phyloP scores from a whole-genome alignment of 2,888 invertebrate species.

The Phoenoteleia sp. region DNA sequence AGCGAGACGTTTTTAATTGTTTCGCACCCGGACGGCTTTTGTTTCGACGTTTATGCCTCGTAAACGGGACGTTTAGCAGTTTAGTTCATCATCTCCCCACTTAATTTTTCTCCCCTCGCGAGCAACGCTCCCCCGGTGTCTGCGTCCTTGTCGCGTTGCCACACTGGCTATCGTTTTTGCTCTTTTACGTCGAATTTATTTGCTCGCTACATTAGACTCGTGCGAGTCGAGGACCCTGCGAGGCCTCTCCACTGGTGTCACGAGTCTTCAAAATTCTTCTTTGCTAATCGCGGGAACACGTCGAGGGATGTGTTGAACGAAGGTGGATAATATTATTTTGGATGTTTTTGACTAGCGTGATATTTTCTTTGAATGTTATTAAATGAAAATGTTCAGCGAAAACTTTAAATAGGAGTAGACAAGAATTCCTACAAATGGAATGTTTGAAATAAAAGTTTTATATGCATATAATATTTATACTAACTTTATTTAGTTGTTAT shows the following conservation, averaged over 20 bases:
- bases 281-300: constrained; percentile 27
- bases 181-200: constrained; percentile 60
- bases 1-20: constrained; percentile 86
- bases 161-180: constrained; percentile 55
- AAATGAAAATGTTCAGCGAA: too few relatives aligned
- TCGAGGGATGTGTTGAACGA: constrained; percentile 36
- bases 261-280: constrained; percentile 63
- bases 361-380: too few relatives aligned
- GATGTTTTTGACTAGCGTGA: constrained; percentile 13
- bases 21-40: constrained; percentile 85
- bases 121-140: constrained; percentile 41
- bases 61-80: constrained; percentile 78
- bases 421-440: too few relatives aligned
- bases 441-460: too few relatives aligned
- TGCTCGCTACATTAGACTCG: constrained; percentile 70
- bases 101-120: constrained; percentile 70
- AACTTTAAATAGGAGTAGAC: too few relatives aligned
- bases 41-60: constrained; percentile 85
- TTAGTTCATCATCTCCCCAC: constrained; percentile 73
- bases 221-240: constrained; percentile 61
- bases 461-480: too few relatives aligned
- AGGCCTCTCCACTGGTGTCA: constrained; percentile 62
- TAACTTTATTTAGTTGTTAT: too few relatives aligned
- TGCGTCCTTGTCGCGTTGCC: constrained; percentile 51
- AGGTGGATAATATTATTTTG: constrained; percentile 26